A percentile compares a stretch with the other conserved stretches of the same genome.
These are phyloP conservation scores for Chrysogorgia sp. DNA, from an alignment of 92 coral and sea anemone species.

Conservation along the genomic window DNA sequence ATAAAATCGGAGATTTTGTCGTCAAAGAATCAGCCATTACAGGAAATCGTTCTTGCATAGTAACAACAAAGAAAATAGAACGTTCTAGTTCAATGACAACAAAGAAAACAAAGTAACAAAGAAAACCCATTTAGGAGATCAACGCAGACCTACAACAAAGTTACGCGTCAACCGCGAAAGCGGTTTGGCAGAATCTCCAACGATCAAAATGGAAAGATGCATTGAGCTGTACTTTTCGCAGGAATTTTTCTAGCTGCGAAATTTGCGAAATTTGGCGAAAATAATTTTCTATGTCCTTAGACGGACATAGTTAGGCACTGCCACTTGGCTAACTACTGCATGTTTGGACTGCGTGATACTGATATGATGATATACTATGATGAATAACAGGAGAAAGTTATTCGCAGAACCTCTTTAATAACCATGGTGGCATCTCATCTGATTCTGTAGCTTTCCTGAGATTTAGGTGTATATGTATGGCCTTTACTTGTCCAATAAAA, in stretches of 20 bases:
- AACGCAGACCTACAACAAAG: no score
- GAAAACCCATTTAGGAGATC: no score
- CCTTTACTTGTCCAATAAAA: conserved; percentile 20
- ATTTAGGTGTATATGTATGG: conserved; percentile 20
- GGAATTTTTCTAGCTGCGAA: conserved; percentile 24
- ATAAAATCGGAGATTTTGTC: no score
- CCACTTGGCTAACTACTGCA: conserved; percentile 6
- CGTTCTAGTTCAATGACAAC: no score
- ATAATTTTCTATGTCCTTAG: conserved; percentile 7
- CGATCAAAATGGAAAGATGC: no score
- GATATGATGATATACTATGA: not conserved
- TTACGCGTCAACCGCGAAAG: no score
- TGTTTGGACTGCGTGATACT: conserved; percentile 24
- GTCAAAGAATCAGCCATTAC: no score
- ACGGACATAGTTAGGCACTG: not conserved
- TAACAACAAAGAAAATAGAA: no score
- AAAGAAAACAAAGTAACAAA: no score
- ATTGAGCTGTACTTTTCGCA: conserved; percentile 40
- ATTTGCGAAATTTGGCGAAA: conserved; percentile 5
- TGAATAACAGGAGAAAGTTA: conserved; percentile 16
- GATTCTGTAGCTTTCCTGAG: conserved; percentile 28
- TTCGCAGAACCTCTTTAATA: no score
- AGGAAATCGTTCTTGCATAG: no score
- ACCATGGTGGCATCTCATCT: conserved; percentile 26
- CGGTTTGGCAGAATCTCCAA: no score